Percentiles rank a stretch among this genome's conserved stretches.
Conservation (phyloP, 1,140 invertebrate species). For the Scaptomyza pallida region DNA sequence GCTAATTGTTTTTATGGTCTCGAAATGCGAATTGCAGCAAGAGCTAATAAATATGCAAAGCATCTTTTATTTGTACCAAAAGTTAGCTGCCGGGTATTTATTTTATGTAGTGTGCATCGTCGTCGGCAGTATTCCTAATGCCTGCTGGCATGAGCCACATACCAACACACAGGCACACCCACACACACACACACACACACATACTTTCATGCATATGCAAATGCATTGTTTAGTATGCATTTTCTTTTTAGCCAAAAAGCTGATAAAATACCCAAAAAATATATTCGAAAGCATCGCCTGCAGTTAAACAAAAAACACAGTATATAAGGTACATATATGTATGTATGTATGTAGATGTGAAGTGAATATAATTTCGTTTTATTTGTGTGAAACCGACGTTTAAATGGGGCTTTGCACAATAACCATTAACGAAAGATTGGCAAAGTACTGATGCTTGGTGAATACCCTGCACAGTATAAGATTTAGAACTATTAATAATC, state of each 20-base stretch:
- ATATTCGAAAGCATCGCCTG: neutral
- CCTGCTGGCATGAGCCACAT: slow-evolving; percentile 29
- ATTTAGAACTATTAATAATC: too few relatives aligned
- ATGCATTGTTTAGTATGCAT: slow-evolving; percentile 31
- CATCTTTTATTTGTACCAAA: neutral
- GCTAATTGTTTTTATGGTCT: too few relatives aligned
- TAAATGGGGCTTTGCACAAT: neutral
- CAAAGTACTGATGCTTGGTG: too few relatives aligned
- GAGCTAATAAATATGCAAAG: neutral
- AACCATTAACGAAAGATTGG: too few relatives aligned
- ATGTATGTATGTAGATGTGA: too few relatives aligned
- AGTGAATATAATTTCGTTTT: neutral
- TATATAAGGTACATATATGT: too few relatives aligned
- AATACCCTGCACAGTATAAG: too few relatives aligned
- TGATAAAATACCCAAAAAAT: slow-evolving; percentile 3
- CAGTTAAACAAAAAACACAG: neutral
- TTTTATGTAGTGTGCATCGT: slow-evolving; percentile 24
- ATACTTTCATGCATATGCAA: slow-evolving; percentile 16
- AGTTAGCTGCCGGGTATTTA: slow-evolving; percentile 4
- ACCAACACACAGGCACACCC: neutral
- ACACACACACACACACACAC: slow-evolving; percentile 3
- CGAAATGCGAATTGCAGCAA: neutral
- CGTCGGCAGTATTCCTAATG: slow-evolving; percentile 36
- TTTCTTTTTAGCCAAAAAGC: slow-evolving; percentile 30
- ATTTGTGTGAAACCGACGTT: slow-evolving; percentile 6